Evolutionary conservation across 2,888 invertebrate species (phyloP).

Genomic region (Caenorhabditis imperialis): DNA sequence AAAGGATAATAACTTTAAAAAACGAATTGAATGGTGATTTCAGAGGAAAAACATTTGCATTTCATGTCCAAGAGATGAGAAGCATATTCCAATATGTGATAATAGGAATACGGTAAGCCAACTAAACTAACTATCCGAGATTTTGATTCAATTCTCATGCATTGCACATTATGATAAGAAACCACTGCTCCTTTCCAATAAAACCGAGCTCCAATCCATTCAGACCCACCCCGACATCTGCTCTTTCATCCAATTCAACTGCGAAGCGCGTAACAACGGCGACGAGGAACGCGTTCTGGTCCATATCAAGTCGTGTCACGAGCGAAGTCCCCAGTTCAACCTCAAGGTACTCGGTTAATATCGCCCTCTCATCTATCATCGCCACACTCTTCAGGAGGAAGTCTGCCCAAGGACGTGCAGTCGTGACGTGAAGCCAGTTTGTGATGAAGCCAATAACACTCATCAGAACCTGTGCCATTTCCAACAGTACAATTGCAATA

Average conservation of each 20-base stretch:
- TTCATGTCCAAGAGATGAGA: slow-evolving; percentile 51
- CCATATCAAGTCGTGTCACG: slow-evolving; percentile 70
- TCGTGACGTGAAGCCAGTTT: slow-evolving; percentile 67
- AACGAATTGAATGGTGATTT: background rate
- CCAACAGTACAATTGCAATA: slow-evolving; percentile 70
- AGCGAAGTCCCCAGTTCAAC: slow-evolving; percentile 64
- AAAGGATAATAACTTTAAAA: background rate
- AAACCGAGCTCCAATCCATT: slow-evolving; percentile 23
- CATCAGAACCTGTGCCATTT: slow-evolving; percentile 75
- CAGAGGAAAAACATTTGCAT: slow-evolving; percentile 40
- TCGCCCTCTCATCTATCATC: background rate
- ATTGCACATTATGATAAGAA: no score
- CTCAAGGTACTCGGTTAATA: slow-evolving; percentile 42
- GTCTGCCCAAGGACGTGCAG: slow-evolving; percentile 54
- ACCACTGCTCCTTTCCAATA: no score
- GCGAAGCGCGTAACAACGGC: slow-evolving; percentile 56
- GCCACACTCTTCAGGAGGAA: slow-evolving; percentile 36
- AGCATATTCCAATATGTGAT: slow-evolving; percentile 54
- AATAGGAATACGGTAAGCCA: slow-evolving; percentile 56
- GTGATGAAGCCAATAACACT: slow-evolving; percentile 73
- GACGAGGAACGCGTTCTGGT: slow-evolving; percentile 69
- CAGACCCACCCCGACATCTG: slow-evolving; percentile 70
- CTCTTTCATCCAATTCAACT: slow-evolving; percentile 71
- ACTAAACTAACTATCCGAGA: no score
- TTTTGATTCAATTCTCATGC: no score